Percentiles rank a stretch among this genome's conserved stretches.
Evolutionary conservation across 2,888 invertebrate species (phyloP).

Genomic region (Nemoura dubitans): DNA sequence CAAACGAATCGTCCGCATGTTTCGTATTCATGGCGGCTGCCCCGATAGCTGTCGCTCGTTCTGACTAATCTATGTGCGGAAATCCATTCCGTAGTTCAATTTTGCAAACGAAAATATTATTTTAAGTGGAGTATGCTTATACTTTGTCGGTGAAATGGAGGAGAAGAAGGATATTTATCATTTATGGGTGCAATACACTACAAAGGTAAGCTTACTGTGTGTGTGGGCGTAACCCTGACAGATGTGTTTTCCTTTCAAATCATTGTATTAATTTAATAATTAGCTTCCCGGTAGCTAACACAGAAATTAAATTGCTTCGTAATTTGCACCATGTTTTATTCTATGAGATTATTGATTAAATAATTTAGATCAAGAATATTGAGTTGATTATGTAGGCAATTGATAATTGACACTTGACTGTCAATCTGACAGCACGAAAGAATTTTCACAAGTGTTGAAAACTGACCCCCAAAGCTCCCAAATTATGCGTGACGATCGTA

Average conservation of each 20-base stretch:
- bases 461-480: too few relatives aligned
- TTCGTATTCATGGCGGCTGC: background rate
- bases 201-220: slow-evolving; percentile 59
- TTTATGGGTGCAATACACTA: slow-evolving; percentile 65
- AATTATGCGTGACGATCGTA: too few relatives aligned
- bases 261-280: background rate
- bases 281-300: background rate
- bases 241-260: slow-evolving; percentile 21
- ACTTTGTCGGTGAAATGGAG: slow-evolving; percentile 55
- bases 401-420: background rate
- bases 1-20: too few relatives aligned
- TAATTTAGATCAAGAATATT: background rate
- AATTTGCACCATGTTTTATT: background rate
- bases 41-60: background rate
- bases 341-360: background rate
- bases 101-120: background rate
- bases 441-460: too few relatives aligned
- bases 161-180: slow-evolving; percentile 64
- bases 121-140: background rate
- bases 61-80: background rate
- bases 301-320: background rate
- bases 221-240: slow-evolving; percentile 32
- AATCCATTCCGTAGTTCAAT: background rate
- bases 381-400: background rate
- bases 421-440: background rate